Evolutionary conservation across 2,888 invertebrate species (phyloP), one percentile per base, ranked within the genome.

Genomic region (Eristalis arbustorum): DNA sequence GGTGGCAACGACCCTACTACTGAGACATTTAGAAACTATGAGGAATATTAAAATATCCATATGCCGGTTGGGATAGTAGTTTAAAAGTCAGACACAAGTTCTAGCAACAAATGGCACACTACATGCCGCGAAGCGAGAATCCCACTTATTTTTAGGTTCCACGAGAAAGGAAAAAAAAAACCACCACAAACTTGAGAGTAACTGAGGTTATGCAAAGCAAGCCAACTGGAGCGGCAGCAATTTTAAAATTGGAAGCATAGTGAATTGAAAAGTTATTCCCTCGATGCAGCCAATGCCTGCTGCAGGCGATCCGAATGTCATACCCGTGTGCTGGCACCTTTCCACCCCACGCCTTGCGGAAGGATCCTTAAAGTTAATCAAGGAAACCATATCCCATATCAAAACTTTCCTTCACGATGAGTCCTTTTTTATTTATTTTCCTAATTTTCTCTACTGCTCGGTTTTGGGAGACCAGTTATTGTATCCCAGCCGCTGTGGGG

Each of bases 301-400:
- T 61, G 77, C 40, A 69, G 31, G 10, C n/a, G 18, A 78, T 69
- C 61, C 66, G 62, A 64, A 67, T 69, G 34, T 25, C 25, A 8
- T 63, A 49, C 59, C 67, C 40, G 13, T 40, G 34, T 59, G 56
- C 56, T 63, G 71, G 49, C 49, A 22, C 67, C 59, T 62, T 40
- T 67, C 64, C 5, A 1, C 23, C 77, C 64, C 76, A 42, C 61
- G 76, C 3, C 18, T n/a, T 67, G 57, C 49, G 72, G 40, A 34
- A 59, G 49, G 59, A 75, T 63, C 72, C 72, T 85, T 74, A 81
- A 77, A 82, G 85, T 85, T 85, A 85, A 85, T 85, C 85, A 85
- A 85, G 82, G 81, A 82, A 85, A 82, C 82, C 71, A 82, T 82
- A 78, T 85, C 74, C 82, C 37, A 82, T 78, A 82, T 82, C 82